Evolutionary conservation across 2,888 invertebrate species (phyloP).

Genomic region (Loripinus fragilis): DNA sequence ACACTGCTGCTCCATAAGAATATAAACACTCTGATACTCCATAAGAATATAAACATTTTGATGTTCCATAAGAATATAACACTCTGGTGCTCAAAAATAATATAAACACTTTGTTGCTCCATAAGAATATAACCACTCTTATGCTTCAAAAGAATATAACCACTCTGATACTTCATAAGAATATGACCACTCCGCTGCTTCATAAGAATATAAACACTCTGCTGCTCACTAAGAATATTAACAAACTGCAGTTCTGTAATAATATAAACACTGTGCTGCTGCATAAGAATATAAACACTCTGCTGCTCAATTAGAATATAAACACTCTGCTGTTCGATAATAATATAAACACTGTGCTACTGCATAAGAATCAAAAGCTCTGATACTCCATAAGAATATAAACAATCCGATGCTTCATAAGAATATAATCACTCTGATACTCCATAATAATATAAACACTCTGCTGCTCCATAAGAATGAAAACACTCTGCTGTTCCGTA

Average conservation of each 20-base stretch:
- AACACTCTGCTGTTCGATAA: neutral
- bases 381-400: neutral
- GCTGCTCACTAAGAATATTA: neutral
- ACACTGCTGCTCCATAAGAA: neutral
- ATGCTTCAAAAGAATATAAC: neutral
- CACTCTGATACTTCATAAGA: neutral
- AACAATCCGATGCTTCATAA: neutral
- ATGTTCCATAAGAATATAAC: neutral
- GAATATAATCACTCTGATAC: neutral
- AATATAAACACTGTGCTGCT: neutral
- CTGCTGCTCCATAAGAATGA: neutral
- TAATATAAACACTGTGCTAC: neutral
- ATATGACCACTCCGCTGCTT: neutral
- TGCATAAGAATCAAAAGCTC: neutral
- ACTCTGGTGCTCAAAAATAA: neutral
- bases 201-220: neutral
- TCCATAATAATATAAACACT: neutral
- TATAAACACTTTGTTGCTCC: neutral
- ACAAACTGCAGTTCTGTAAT: neutral
- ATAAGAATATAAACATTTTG: neutral
- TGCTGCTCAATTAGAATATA: too few species aligned
- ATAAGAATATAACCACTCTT: neutral
- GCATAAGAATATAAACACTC: neutral
- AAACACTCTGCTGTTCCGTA: neutral
- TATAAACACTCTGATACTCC: neutral